phyloP scores from a whole-genome alignment of 2,888 invertebrate species.

The Torymus auratus region DNA sequence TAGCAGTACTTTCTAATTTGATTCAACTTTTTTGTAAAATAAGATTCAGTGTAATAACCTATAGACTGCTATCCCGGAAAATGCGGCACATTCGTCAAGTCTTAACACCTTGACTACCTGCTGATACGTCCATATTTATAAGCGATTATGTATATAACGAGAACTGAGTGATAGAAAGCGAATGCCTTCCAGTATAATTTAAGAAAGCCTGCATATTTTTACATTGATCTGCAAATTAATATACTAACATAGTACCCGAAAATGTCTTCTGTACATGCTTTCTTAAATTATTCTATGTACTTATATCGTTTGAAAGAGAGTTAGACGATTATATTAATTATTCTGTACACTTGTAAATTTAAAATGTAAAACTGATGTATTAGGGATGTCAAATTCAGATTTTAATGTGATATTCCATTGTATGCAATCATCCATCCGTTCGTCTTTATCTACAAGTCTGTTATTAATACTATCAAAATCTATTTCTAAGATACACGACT shows the following conservation, averaged over 20 bases:
- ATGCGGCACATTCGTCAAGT: constrained; percentile 4
- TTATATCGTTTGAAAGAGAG: constrained; percentile 6
- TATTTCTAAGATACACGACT: no score
- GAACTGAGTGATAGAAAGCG: constrained; percentile 9
- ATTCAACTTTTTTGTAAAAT: constrained; percentile 16
- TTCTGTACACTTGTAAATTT: no score
- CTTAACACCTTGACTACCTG: constrained; percentile 24
- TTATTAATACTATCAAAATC: no score
- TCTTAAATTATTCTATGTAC: constrained; percentile 43
- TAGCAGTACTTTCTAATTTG: neutral
- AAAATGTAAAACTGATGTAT: no score
- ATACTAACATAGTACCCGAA: neutral
- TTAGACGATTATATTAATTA: no score
- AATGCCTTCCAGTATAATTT: constrained; percentile 4
- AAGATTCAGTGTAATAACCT: constrained; percentile 13
- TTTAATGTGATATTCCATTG: no score
- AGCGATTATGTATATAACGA: constrained; percentile 46
- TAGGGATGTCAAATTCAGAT: no score
- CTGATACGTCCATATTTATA: constrained; percentile 19
- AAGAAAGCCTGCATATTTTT: constrained; percentile 18
- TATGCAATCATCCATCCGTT: no score
- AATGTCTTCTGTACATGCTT: constrained; percentile 23
- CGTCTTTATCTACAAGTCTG: no score
- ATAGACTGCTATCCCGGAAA: constrained; percentile 41
- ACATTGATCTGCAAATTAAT: constrained; percentile 11